phyloP scores from a whole-genome alignment of 1,140 invertebrate genomes.

The Acromyrmex heyeri region DNA sequence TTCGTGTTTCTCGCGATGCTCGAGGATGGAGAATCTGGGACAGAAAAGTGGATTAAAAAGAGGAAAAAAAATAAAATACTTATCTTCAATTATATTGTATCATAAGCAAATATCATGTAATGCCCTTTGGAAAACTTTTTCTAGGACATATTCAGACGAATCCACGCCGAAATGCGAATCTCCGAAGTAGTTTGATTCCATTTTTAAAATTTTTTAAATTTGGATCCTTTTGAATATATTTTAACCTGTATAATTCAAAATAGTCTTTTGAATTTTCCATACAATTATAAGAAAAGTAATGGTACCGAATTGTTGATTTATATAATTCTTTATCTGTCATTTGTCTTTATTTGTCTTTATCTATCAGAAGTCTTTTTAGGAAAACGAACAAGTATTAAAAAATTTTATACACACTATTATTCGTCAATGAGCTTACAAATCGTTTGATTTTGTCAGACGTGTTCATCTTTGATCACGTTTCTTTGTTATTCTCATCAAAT shows the following conservation, averaged over 20 bases:
- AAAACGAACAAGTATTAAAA: conserved; percentile 11
- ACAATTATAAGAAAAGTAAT: not conserved
- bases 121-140: conserved; percentile 48
- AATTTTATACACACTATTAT: not conserved
- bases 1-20: not conserved
- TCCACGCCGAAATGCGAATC: conserved; percentile 58
- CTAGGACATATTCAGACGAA: conserved; percentile 62
- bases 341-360: not conserved
- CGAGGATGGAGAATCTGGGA: not conserved
- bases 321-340: not conserved
- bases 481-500: not conserved
- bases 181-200: not conserved
- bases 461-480: conserved; percentile 52
- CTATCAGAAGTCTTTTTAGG: not conserved
- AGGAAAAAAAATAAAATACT: conserved; percentile 23
- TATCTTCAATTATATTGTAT: conserved; percentile 44
- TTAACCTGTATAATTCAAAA: not conserved
- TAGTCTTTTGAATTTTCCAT: not conserved
- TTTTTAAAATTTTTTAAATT: not conserved
- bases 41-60: not conserved
- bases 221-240: not conserved
- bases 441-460: conserved; percentile 38
- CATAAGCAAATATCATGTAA: conserved; percentile 28
- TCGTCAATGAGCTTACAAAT: conserved; percentile 6
- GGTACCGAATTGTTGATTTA: not conserved